These are phyloP conservation scores for Drosophila pseudotalamancana DNA, from an alignment of 2,888 invertebrate genomes.

Conservation along the genomic window DNA sequence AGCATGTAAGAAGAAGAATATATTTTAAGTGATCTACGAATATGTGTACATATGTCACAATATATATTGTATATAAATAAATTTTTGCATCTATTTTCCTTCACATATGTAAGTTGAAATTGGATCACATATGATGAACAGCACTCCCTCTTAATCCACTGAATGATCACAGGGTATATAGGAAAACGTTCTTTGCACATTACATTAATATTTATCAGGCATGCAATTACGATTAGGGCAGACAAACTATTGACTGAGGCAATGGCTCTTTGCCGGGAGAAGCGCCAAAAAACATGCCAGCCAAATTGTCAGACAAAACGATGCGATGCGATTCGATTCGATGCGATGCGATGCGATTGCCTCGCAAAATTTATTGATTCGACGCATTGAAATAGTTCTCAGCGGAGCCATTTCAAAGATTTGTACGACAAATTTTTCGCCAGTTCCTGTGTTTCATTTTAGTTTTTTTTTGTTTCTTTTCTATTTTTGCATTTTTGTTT, in stretches of 20 bases:
- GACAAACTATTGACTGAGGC: slow-evolving; percentile 56
- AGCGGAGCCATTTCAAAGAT: slow-evolving; percentile 82
- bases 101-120: too few species aligned
- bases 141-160: neutral
- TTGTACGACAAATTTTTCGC: slow-evolving; percentile 73
- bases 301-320: slow-evolving; percentile 67
- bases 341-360: slow-evolving; percentile 64
- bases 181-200: slow-evolving; percentile 32
- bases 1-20: too few species aligned
- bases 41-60: too few species aligned
- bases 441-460: slow-evolving; percentile 44
- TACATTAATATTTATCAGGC: slow-evolving; percentile 76
- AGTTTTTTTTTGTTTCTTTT: too few species aligned
- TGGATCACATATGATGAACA: too few species aligned
- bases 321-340: slow-evolving; percentile 65
- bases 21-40: too few species aligned
- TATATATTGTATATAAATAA: too few species aligned
- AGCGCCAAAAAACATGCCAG: slow-evolving; percentile 50
- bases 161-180: neutral
- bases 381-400: slow-evolving; percentile 83
- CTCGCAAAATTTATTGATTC: slow-evolving; percentile 79
- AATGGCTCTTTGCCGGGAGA: neutral
- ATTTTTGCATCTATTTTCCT: too few species aligned
- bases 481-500: neutral
- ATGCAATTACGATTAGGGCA: slow-evolving; percentile 70